Base-by-base conservation (phyloP, 2,888 invertebrate species). In the Leucophora obtusa region DNA sequence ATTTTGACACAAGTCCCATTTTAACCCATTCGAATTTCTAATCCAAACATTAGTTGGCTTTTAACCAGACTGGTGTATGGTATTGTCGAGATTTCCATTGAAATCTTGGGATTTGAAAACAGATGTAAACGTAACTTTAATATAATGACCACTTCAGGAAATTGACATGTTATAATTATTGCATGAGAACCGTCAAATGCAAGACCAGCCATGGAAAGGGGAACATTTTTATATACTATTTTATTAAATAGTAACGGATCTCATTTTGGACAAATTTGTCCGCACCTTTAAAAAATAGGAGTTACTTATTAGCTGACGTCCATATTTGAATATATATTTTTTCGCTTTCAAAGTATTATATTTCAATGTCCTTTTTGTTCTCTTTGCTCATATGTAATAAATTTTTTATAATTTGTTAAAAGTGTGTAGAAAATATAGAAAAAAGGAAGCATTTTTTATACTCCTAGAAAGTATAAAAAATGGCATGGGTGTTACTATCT, bases 401-500 rank as follows among this genome's bases (percentile, higher is more conserved):
- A 38, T 38, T 38, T n/a, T 11, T 7, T n/a, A 62, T 62, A 62
- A 62, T 62, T 62, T 62, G 24, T 47, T 38, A 62, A 62, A 62
- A 62, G 60, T 47, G 47, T 62, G 60, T 62, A 10, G 43, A n/a
- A 43, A n/a, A n/a, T n/a, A n/a, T n/a, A n/a, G n/a, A n/a, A 43
- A 43, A 60, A 60, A 50, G n/a, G 28, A 50, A 47, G 50, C 62
- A 62, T 15, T 33, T 28, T 33, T 58, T 58, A 15, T 58, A 28
- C 14, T 59, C 3, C 17, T 6, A 47, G 24, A 60, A 21, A 24
- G 28, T 21, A 56, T 14, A n/a, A 28, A 50, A 28, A 58, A 56
- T 33, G 18, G n/a, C 7, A 15, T 17, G 28, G 15, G 21, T 15
- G 33, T 51, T 63, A 33, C 33, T 21, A 28, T 24, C 50, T 63